Conservation (phyloP, 92 coral and sea anemone genomes). For the Isaurus tuberculatus region DNA sequence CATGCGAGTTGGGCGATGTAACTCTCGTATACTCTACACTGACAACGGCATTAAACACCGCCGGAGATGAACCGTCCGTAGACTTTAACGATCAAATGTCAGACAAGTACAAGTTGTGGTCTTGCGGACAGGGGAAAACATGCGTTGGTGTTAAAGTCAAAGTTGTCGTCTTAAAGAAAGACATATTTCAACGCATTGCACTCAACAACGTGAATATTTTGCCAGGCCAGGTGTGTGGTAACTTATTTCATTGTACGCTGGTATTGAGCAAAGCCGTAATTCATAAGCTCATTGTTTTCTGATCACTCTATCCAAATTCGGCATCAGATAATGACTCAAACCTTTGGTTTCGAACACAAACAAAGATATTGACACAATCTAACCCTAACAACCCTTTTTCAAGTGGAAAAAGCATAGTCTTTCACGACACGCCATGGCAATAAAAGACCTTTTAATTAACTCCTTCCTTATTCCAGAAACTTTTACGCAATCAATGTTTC, state of each 20-base stretch:
- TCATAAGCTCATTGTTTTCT: too few species aligned
- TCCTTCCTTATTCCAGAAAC: too few species aligned
- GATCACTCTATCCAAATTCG: too few species aligned
- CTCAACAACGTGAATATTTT: constrained; percentile 18
- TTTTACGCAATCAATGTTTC: too few species aligned
- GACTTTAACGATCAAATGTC: constrained; percentile 47
- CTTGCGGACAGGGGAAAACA: constrained; percentile 49
- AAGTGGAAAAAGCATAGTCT: too few species aligned
- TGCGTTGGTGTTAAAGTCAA: constrained; percentile 61
- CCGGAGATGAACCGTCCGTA: constrained; percentile 14
- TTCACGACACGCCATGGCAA: too few species aligned
- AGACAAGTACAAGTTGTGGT: constrained; percentile 39
- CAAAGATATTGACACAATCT: too few species aligned
- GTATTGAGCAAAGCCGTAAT: too few species aligned
- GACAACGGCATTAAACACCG: neutral
- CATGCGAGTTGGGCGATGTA: constrained; percentile 18
- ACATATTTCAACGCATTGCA: constrained; percentile 46
- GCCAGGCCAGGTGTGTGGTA: constrained; percentile 3
- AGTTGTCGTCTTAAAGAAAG: constrained; percentile 39
- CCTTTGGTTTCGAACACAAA: too few species aligned
- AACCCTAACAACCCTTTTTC: too few species aligned
- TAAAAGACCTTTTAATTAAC: too few species aligned
- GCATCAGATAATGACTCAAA: too few species aligned
- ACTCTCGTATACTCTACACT: neutral
- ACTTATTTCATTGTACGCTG: neutral